Conservation (phyloP, 1,140 invertebrate species). For the Proctacanthus coquilletti region DNA sequence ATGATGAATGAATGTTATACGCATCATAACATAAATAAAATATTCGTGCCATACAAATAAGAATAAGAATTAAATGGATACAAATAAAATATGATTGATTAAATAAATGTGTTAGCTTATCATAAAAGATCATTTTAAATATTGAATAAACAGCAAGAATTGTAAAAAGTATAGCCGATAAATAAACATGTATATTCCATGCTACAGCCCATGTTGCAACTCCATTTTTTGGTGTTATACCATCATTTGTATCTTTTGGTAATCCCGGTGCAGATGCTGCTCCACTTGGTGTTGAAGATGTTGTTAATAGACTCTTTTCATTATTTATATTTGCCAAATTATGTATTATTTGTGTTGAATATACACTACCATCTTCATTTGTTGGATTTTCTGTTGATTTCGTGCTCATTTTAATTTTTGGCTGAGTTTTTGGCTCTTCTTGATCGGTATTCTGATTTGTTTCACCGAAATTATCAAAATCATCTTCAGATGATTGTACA, state of each 20-base stretch:
- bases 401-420: conserved; percentile 2
- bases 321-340: conserved; percentile 32
- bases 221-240: conserved; percentile 13
- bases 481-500: neutral
- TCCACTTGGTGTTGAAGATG: conserved; percentile 18
- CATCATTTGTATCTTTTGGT: too few species aligned
- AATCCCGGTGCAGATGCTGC: conserved; percentile 28
- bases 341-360: conserved; percentile 33
- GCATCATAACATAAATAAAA: conserved; percentile 80
- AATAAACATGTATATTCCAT: conserved; percentile 79
- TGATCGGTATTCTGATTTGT: neutral
- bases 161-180: conserved; percentile 65
- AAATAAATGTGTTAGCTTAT: conserved; percentile 62
- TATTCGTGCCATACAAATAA: conserved; percentile 63
- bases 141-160: conserved; percentile 66
- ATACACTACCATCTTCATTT: conserved; percentile 4
- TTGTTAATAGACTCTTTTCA: conserved; percentile 3
- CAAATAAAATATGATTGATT: conserved; percentile 71
- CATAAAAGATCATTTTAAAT: conserved; percentile 64
- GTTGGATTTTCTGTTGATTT: conserved; percentile 6
- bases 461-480: neutral
- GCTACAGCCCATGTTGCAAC: conserved; percentile 56
- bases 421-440: conserved; percentile 2
- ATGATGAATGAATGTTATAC: conserved; percentile 64
- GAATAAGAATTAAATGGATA: conserved; percentile 61